Percentiles rank a stretch among this genome's conserved stretches.
Evolutionary conservation across 2,888 invertebrate species (phyloP).

Genomic region (Dusona sp.): DNA sequence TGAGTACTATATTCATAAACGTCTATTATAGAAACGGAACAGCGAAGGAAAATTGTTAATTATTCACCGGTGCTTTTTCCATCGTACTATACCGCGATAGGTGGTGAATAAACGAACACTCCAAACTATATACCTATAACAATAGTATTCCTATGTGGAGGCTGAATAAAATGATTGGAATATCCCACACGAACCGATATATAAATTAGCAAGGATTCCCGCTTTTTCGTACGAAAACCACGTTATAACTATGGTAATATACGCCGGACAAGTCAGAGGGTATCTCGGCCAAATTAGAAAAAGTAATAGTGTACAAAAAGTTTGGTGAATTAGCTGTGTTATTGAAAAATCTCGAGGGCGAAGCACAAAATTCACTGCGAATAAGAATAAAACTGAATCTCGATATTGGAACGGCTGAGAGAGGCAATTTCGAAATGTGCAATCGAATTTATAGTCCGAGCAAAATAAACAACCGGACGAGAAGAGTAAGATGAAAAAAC

Average conservation of each 20-base stretch:
- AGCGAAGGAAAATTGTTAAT: slow-evolving; percentile 60
- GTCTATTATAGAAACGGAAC: slow-evolving; percentile 34
- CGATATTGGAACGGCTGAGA: neutral
- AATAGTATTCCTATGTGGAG: slow-evolving; percentile 9
- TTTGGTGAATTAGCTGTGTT: slow-evolving; percentile 17
- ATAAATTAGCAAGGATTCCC: slow-evolving; percentile 39
- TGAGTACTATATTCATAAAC: slow-evolving; percentile 7
- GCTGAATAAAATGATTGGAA: slow-evolving; percentile 56
- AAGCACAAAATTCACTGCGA: slow-evolving; percentile 9
- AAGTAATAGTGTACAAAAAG: slow-evolving; percentile 21
- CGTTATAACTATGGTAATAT: slow-evolving; percentile 45
- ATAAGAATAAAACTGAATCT: slow-evolving; percentile 30
- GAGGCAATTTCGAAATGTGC: neutral
- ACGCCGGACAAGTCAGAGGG: neutral
- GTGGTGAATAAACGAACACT: slow-evolving; percentile 52
- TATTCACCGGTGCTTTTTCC: slow-evolving; percentile 56
- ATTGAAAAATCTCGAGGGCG: slow-evolving; percentile 36
- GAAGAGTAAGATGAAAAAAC: neutral
- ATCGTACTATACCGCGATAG: slow-evolving; percentile 20
- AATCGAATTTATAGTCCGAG: neutral
- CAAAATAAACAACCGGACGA: neutral
- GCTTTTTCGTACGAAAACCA: slow-evolving; percentile 26
- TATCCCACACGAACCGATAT: slow-evolving; percentile 41
- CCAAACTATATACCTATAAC: slow-evolving; percentile 38
- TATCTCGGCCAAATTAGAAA: slow-evolving; percentile 32